These are phyloP conservation scores for Oophaga pumilio DNA, from an alignment of 2,113 vertebrate genomes.

Conservation along the genomic window DNA sequence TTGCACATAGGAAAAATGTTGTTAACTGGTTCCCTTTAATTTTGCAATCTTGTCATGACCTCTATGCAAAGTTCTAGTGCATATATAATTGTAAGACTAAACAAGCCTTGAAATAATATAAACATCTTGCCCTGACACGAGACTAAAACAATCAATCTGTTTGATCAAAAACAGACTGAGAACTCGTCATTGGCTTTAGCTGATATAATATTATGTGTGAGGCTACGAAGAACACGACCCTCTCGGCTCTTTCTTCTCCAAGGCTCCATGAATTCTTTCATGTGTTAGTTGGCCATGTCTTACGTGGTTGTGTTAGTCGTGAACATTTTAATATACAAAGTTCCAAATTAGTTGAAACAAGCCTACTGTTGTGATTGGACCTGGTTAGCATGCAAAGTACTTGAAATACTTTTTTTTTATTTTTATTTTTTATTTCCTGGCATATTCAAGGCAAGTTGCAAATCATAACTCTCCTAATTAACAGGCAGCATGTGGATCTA, in stretches of 20 bases:
- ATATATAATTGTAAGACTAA: not conserved
- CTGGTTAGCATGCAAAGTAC: conserved; percentile 60
- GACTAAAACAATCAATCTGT: conserved; percentile 59
- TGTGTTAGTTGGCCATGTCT: conserved; percentile 38
- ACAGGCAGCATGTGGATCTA: conserved; percentile 59
- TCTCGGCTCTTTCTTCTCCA: conserved; percentile 57
- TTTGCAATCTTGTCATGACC: too few relatives aligned
- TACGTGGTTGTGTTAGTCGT: conserved; percentile 56
- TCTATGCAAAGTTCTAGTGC: too few relatives aligned
- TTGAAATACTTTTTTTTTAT: conserved; percentile 60
- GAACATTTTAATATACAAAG: conserved; percentile 61
- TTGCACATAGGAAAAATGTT: too few relatives aligned
- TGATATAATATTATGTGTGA: conserved; percentile 38
- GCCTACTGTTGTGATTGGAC: conserved; percentile 65
- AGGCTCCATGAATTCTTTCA: conserved; percentile 56
- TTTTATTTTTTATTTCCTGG: conserved; percentile 60
- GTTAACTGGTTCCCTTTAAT: too few relatives aligned
- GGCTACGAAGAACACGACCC: conserved; percentile 28
- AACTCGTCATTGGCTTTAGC: not conserved
- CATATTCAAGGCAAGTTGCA: conserved; percentile 64
- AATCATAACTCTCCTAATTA: conserved; percentile 70
- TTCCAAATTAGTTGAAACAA: conserved; percentile 59
- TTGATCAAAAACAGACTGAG: conserved; percentile 69
- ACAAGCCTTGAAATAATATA: conserved; percentile 38
- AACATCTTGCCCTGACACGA: conserved; percentile 34